These are phyloP conservation scores for Aphrophora alni DNA, from an alignment of 2,888 invertebrate species.

Conservation along the genomic window DNA sequence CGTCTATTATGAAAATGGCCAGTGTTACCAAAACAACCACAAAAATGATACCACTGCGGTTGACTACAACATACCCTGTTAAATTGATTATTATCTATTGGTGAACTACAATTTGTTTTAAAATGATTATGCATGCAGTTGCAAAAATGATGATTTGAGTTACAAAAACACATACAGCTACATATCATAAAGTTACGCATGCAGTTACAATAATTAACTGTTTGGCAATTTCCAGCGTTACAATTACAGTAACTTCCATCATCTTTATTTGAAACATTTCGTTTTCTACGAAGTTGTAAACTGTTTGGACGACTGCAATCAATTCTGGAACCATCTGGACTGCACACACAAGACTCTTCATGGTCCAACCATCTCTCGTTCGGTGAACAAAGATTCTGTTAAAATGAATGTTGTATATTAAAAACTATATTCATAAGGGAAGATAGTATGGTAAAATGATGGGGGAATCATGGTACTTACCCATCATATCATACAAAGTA, in stretches of 20 bases:
- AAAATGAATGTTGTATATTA: neutral
- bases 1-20: neutral
- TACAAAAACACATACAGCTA: neutral
- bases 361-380: neutral
- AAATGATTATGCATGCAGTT: neutral
- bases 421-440: too few species aligned
- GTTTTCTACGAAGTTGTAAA: neutral
- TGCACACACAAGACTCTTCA: neutral
- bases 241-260: neutral
- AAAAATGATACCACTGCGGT: neutral
- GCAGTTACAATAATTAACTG: neutral
- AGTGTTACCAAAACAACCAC: neutral
- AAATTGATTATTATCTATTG: neutral
- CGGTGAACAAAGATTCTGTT: neutral
- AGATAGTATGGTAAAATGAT: too few species aligned
- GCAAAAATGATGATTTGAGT: neutral
- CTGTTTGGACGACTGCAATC: neutral
- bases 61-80: neutral
- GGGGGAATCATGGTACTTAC: too few species aligned
- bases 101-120: neutral
- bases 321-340: neutral
- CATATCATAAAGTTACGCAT: neutral
- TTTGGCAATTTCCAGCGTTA: neutral
- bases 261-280: neutral
- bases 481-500: too few species aligned